Percentiles rank a stretch among this genome's conserved stretches.
Evolutionary conservation across 2,113 vertebrate species (phyloP).

Genomic region (Nerophis lumbriciformis): DNA sequence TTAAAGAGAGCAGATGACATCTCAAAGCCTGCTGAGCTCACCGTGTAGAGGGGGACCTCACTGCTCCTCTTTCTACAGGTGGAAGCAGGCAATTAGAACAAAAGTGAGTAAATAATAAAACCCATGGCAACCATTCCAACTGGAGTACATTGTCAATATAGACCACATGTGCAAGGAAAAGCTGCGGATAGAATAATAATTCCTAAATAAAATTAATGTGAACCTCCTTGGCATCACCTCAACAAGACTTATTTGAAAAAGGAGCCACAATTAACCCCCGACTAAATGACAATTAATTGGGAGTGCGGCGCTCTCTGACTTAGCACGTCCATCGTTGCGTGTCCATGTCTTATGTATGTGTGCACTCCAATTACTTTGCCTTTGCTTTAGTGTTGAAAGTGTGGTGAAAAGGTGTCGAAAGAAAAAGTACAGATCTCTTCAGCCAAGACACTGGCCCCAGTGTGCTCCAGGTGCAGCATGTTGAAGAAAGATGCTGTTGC

Average conservation of each 20-base stretch:
- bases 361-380: slow-evolving; percentile 10
- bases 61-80: slow-evolving; percentile 63
- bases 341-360: neutral
- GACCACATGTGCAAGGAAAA: slow-evolving; percentile 44
- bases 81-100: slow-evolving; percentile 68
- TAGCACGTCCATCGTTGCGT: neutral
- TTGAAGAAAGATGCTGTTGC: slow-evolving; percentile 33
- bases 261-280: slow-evolving; percentile 33
- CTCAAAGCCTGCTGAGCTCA: slow-evolving; percentile 64
- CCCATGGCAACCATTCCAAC: slow-evolving; percentile 36
- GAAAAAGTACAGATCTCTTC: slow-evolving; percentile 41
- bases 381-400: slow-evolving; percentile 13
- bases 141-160: slow-evolving; percentile 46
- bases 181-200: slow-evolving; percentile 52
- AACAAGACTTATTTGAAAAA: slow-evolving; percentile 39
- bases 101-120: slow-evolving; percentile 49
- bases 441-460: slow-evolving; percentile 48
- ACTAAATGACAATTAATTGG: slow-evolving; percentile 50
- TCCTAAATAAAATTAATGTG: slow-evolving; percentile 51
- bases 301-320: slow-evolving; percentile 5
- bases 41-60: slow-evolving; percentile 56
- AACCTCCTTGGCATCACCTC: slow-evolving; percentile 40
- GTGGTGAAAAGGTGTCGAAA: slow-evolving; percentile 48
- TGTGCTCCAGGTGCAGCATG: slow-evolving; percentile 65
- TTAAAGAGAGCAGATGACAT: slow-evolving; percentile 66